Evolutionary conservation across 1,140 invertebrate genomes (phyloP), one percentile per base, ranked within the genome.

Genomic region (Heterodera schachtii): DNA sequence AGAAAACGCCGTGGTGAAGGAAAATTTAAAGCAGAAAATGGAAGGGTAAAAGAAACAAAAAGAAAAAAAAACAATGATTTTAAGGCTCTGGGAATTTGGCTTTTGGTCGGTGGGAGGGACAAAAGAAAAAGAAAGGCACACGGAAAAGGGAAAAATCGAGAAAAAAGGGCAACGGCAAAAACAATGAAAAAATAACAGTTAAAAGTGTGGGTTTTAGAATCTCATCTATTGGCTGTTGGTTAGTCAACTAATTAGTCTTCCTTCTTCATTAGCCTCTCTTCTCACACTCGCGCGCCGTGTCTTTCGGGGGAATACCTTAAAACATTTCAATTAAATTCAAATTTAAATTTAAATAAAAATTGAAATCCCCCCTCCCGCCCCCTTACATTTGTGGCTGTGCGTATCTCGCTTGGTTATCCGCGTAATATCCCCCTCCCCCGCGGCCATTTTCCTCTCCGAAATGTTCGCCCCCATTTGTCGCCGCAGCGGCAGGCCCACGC

Each of bases 381-480:
- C 70, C 66, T 43, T 76, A 78, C 79, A 80, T 80, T 80, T 80
- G 76, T n/a, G 81, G 81, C 41, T 66, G 81, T 21, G 81, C 81
- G 49, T 82, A 82, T 71, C 81, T 67, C 8, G 81, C 81, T 9
- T 43, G 43, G 69, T 41, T 73, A 52, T 82, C 81, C 44, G 81
- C 80, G 16, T 81, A 81, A 41, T 82, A 46, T 7, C 70, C 80
- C 31, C 47, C 70, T 47, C 60, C 77, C 1, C 64, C 57, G 67
- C 60, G 57, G 67, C 60, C 57, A 16, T 49, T 75, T 19, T 78
- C 77, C 47, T 47, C 70, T 47, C 70, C 77, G 46, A 49, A 64
- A 2, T 67, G 67, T 2, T 49, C 75, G n/a, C 19, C 64, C 0
- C 57, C 80, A 5, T 43, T 69, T 19, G 31, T 11, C 11, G 80